Evolutionary conservation across 53 echinoderm and acorn worm genomes (phyloP), one percentile per base, ranked within the genome.

Genomic region (Henricia sp.): DNA sequence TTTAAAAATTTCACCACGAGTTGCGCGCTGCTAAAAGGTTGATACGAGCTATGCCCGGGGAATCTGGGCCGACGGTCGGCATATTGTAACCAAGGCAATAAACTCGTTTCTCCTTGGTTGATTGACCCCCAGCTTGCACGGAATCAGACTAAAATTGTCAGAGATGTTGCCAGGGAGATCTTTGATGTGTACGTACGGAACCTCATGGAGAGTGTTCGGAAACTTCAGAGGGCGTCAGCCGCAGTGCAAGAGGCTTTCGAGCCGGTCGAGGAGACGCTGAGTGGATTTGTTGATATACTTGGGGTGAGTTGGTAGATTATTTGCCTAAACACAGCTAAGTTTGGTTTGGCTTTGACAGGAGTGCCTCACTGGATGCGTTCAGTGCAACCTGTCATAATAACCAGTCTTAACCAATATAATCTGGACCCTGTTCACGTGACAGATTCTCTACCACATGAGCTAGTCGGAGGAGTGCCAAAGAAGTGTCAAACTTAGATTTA

Each of bases 131-230:
- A 96, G 96, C 86, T 96, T 29, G 91, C 93, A 6, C 80, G 89
- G 55, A 93, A 93, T 76, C 91, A 91, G 64, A 84, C 89, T 0
- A 71, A 63, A 52, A 73, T 80, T 23, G 76, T 96, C 25, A 84
- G 82, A 38, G 74, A 93, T 20, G 91, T 90, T 6, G 89, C 91
- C 8, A 75, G 70, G 24, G 71, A 89, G 28, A 87, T 91, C 16
- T 88, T 96, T 2, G 90, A 96, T 64, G 85, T 74, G 13, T 93
- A 96, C 65, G 90, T 96, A 1, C 27, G 29, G 28, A 91, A 84
- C 1, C 44, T 96, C 3, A 68, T 82, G 14, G 29, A 82, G 1
- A 93, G 90, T 42, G 83, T 93, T 13, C 37, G 57, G 1, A 89
- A 75, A 28, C 74, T 96, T 1, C 82, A 93, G 46, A 71, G 77